Conservation (phyloP, 2,113 vertebrate genomes). For the Cichladusa arquata region DNA sequence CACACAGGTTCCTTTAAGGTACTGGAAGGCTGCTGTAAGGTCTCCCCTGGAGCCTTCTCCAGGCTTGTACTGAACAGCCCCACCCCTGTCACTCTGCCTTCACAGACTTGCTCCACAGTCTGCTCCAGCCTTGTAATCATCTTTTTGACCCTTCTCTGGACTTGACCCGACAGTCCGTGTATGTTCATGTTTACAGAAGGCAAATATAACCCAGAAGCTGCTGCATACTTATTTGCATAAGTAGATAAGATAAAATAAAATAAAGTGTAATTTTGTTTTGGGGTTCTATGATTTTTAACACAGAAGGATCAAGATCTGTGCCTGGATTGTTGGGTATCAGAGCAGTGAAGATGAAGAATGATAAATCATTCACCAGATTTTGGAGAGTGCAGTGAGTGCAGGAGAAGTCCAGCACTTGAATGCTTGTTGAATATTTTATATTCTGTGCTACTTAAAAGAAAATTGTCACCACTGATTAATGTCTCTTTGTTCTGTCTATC, state of each 20-base stretch:
- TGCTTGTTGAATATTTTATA: neutral
- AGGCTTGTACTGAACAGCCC: neutral
- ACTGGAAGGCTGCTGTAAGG: neutral
- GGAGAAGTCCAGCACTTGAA: neutral
- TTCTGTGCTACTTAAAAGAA: neutral
- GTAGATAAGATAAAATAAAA: neutral
- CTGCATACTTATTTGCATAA: neutral
- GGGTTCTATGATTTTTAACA: neutral
- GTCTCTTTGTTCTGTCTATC: neutral
- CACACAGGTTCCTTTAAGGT: neutral
- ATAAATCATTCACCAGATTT: neutral
- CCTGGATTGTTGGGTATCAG: neutral
- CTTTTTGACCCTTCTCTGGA: neutral
- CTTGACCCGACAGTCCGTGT: neutral
- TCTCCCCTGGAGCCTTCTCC: neutral
- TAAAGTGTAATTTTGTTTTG: neutral
- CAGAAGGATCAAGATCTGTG: neutral
- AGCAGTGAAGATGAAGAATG: neutral
- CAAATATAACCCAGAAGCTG: neutral
- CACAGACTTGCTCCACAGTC: neutral
- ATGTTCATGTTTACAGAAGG: neutral
- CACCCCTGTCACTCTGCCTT: neutral
- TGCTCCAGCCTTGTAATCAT: neutral
- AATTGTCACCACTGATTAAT: neutral
- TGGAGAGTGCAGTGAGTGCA: neutral